Conservation (phyloP, 2,797 vertebrate genomes). For the Paguma larvata region DNA sequence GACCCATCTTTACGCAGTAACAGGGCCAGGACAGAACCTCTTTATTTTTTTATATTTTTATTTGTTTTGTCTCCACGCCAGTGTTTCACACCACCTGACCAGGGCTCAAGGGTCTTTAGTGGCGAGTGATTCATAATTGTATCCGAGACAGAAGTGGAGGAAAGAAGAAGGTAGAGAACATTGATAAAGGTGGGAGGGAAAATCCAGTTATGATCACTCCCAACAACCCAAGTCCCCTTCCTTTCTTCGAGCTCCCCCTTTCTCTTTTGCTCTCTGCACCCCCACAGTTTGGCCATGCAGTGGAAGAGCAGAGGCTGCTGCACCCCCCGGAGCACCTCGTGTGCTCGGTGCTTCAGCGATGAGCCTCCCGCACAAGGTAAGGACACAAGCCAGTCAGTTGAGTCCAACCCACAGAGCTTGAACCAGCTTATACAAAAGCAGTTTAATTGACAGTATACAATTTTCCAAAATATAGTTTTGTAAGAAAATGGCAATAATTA, state of each 20-base stretch:
- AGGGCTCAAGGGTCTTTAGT: not conserved
- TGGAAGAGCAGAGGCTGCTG: not conserved
- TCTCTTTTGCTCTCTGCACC: not conserved
- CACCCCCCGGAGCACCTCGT: rapidly evolving
- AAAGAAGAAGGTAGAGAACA: not conserved
- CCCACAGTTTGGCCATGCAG: rapidly evolving
- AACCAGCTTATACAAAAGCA: conserved; percentile 84
- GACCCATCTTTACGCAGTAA: not conserved
- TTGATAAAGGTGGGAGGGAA: not conserved
- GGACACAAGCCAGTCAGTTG: not conserved
- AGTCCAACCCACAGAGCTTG: not conserved
- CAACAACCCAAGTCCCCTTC: not conserved
- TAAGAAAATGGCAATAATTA: conserved; percentile 91
- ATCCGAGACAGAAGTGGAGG: not conserved
- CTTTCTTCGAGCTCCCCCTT: not conserved
- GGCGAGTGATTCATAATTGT: not conserved
- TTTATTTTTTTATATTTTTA: not conserved
- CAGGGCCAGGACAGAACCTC: not conserved
- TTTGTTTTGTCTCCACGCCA: not conserved
- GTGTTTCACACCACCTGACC: not conserved
- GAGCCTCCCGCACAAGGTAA: not conserved
- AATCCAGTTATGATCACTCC: not conserved
- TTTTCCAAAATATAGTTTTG: conserved; percentile 91
- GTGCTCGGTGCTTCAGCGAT: not conserved
- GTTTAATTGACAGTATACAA: conserved; percentile 90